Evolutionary conservation across 2,797 vertebrate species (phyloP).

Genomic region (Poliocrania exsul): DNA sequence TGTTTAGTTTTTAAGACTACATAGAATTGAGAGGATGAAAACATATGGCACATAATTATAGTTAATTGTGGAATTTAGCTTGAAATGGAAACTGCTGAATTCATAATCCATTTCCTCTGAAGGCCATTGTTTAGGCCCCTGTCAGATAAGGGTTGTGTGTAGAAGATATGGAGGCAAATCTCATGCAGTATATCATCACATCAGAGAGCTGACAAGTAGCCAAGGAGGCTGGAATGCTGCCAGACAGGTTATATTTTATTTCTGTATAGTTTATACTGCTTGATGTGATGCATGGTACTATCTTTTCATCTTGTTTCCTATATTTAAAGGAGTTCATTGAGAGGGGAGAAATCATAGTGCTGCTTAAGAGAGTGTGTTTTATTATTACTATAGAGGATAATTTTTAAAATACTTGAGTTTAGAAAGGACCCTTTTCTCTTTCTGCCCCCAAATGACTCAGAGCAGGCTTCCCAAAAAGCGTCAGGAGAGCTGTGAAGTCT

Average conservation of each 20-base stretch:
- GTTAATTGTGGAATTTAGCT: slow-evolving; percentile 32
- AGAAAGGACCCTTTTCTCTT: background rate
- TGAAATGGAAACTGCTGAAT: background rate
- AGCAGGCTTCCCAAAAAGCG: background rate
- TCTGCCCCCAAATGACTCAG: background rate
- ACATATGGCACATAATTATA: background rate
- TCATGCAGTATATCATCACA: background rate
- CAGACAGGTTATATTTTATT: background rate
- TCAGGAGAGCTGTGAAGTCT: background rate
- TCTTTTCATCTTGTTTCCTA: background rate
- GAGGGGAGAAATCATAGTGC: background rate
- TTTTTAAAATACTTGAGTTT: background rate
- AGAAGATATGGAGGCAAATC: background rate
- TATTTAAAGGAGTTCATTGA: background rate
- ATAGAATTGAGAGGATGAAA: slow-evolving; percentile 13
- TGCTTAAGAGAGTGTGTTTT: background rate
- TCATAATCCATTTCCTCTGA: background rate
- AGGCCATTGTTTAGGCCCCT: background rate
- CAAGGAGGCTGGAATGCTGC: slow-evolving; percentile 6
- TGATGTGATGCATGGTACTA: background rate
- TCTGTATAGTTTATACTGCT: background rate
- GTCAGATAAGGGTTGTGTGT: background rate
- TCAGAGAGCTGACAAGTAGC: background rate
- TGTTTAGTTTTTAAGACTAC: background rate
- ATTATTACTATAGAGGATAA: background rate